Percentiles rank a stretch among this genome's conserved stretches.
phyloP scores from a whole-genome alignment of 2,797 vertebrate species.

The Phyllotis vaccarum region DNA sequence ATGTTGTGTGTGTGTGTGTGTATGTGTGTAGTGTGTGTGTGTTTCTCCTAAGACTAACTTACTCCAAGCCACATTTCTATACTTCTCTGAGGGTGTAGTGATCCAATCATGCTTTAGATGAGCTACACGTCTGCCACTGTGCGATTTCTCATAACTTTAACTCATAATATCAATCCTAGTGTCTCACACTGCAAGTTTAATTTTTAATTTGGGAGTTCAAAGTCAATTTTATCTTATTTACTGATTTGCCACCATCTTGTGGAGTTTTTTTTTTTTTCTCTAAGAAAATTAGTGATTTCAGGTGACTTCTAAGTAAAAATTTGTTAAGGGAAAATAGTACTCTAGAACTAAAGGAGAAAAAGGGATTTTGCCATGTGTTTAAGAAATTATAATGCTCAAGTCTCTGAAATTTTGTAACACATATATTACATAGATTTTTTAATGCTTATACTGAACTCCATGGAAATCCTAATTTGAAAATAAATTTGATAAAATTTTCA shows the following conservation, averaged over 20 bases:
- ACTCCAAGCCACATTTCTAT: neutral
- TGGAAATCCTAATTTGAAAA: neutral
- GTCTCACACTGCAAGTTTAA: neutral
- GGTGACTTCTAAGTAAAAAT: neutral
- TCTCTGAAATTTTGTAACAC: neutral
- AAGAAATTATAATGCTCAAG: neutral
- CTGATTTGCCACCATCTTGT: neutral
- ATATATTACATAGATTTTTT: neutral
- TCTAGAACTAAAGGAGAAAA: neutral
- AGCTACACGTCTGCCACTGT: neutral
- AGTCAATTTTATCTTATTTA: neutral
- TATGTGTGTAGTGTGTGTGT: neutral
- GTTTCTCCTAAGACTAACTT: neutral
- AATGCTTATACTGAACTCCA: neutral
- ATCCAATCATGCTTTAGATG: neutral
- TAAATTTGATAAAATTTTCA: neutral
- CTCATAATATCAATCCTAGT: neutral
- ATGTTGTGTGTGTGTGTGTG: neutral
- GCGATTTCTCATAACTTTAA: neutral
- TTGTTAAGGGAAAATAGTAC: neutral
- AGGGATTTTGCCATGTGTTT: neutral
- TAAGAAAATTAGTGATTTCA: neutral
- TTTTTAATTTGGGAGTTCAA: neutral
- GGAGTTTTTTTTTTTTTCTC: neutral
- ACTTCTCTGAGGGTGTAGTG: neutral